Evolutionary conservation across 2,888 invertebrate genomes (phyloP).

Genomic region (Drosophila fungiperda): DNA sequence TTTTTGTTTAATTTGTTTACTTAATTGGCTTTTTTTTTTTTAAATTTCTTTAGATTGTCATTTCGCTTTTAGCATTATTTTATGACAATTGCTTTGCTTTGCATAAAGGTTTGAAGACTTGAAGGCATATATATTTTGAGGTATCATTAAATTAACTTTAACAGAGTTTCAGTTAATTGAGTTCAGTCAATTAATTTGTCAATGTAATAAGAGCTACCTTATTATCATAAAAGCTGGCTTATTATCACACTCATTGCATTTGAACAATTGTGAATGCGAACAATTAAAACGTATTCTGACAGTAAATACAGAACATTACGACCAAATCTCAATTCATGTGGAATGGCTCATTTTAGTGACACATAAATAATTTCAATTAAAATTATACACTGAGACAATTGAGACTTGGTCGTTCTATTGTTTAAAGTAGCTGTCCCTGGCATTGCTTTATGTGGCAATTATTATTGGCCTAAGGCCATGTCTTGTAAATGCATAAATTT

Average conservation of each 20-base stretch:
- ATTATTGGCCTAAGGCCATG: conserved; percentile 26
- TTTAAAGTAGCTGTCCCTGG: conserved; percentile 25
- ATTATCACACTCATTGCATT: conserved; percentile 3
- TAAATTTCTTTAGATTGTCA: background rate
- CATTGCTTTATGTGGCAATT: conserved; percentile 44
- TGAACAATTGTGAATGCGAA: background rate
- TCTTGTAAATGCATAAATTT: conserved; percentile 63
- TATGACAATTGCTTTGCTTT: background rate
- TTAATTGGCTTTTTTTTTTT: background rate
- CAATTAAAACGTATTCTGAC: conserved; percentile 15
- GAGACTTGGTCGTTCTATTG: conserved; percentile 13
- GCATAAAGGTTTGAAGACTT: background rate
- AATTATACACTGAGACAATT: conserved; percentile 31
- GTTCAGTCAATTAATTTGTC: background rate
- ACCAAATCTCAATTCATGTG: conserved; percentile 14
- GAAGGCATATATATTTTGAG: background rate
- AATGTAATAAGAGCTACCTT: background rate
- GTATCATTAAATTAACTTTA: background rate
- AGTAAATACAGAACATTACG: conserved; percentile 20
- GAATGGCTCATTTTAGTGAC: conserved; percentile 28
- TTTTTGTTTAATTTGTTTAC: background rate
- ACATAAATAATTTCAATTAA: conserved; percentile 52
- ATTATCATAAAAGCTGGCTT: background rate
- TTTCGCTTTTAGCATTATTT: background rate
- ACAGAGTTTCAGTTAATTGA: background rate